Base-by-base conservation (phyloP, 2,113 vertebrate genomes). In the Sturnira hondurensis region DNA sequence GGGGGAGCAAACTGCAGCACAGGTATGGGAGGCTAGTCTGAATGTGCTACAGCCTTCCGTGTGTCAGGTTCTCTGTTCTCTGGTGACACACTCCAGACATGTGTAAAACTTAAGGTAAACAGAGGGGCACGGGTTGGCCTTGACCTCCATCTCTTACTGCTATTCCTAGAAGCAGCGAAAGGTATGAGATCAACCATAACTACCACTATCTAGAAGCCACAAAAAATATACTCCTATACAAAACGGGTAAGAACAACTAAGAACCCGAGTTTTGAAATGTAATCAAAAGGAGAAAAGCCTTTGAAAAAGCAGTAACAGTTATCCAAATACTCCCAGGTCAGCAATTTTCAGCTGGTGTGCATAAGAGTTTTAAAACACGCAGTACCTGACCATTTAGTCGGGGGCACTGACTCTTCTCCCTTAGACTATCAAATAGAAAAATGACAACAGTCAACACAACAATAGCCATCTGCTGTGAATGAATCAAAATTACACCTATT, bases 211-310 rank as follows among this genome's bases (percentile, higher is more conserved):
- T 31, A 67, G 22, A 80, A 90, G 73, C n/a, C 33, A 56, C 33
- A 43, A 89, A 89, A 84, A 84, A n/a, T 63, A 50, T 5, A 89
- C 10, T 78, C 89, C 56, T 50, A 22, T 6, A 45, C 70, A 78
- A 77, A 14, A 14, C 36, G 50, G 58, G 43, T 78, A 96, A 91
- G 24, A 88, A 80, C 50, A 86, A 76, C 15, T 65, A n/a, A n/a
- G n/a, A n/a, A n/a, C n/a, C n/a, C n/a, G 47, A 15, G 68, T 87
- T 93, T 56, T 70, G 65, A 88, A 96, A 93, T 56, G 16, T 52
- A 58, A 83, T 70, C 19, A 4, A 50, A 65, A 95, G 38, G 43
- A 41, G 56, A 22, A 36, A 71, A 65, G 45, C 0, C 47, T 68
- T 28, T 77, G 54, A 81, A 88, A 78, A 17, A 85, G 41, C 28